phyloP scores from a whole-genome alignment of 2,888 invertebrate genomes.

The Xylophagus ater region DNA sequence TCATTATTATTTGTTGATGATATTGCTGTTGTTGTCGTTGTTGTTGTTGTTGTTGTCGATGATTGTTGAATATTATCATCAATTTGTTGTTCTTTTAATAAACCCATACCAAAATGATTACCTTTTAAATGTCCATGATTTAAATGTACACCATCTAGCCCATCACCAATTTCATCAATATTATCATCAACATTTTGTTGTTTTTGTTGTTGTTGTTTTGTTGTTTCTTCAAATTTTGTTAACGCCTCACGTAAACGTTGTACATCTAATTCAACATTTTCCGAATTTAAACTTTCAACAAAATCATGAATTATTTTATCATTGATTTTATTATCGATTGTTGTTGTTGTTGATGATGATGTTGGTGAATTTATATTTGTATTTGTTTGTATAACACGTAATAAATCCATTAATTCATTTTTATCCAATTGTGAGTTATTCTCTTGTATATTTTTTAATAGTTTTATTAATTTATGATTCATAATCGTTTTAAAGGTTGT shows the following conservation, averaged over 20 bases:
- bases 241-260: conserved; percentile 29
- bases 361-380: not conserved
- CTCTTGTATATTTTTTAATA: conserved; percentile 20
- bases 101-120: conserved; percentile 30
- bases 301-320: conserved; percentile 32
- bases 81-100: conserved; percentile 15
- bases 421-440: conserved; percentile 30
- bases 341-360: no score
- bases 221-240: conserved; percentile 25
- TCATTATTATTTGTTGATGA: not conserved
- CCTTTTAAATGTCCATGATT: conserved; percentile 24
- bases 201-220: conserved; percentile 11
- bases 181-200: not conserved
- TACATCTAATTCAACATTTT: conserved; percentile 31
- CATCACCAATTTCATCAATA: conserved; percentile 6
- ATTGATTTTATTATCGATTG: conserved; percentile 20
- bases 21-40: not conserved
- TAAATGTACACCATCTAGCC: conserved; percentile 28
- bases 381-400: conserved; percentile 26
- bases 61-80: conserved; percentile 10
- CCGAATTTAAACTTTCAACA: conserved; percentile 31
- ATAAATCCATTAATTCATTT: conserved; percentile 26
- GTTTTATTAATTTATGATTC: conserved; percentile 19
- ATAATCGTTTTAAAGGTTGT: conserved; percentile 23
- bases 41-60: not conserved